Base-by-base conservation (phyloP, 1,140 invertebrate species). In the Andrena cerasifolii region DNA sequence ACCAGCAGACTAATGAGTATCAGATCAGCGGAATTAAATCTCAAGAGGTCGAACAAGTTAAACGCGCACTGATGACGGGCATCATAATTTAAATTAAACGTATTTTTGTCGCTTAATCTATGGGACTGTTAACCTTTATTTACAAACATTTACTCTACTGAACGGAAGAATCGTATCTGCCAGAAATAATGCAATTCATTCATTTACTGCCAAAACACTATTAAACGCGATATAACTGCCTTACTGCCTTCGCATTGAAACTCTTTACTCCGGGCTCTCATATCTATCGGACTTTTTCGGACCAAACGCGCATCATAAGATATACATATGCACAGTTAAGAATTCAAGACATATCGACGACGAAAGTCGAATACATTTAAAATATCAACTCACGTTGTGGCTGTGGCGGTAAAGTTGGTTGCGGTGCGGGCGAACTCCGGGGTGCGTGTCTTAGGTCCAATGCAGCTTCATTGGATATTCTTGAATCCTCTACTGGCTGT, bases 371-470 rank as follows among this genome's bases (percentile, higher is more conserved):
- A 40, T 40, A 10, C 10, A 40, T 56, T 28, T 0, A 0, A 7
- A 21, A 40, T 0, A 3, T 6, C 8, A 14, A 54, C 75, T 51
- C 67, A 92, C 90, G 88, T 88, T 90, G 87, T 47, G 90, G 78
- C 73, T 90, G 90, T 31, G 89, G 79, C 59, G 88, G 86, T 79
- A 91, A 80, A n/a, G 83, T 59, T 36, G 89, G 82, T 81, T 89
- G 88, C 4, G 89, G 88, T 33, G 89, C 80, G 18, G 91, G 89
- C 43, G 92, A 92, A 63, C 82, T 93, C 51, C 93, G 91, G 68
- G 94, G 94, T 53, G 91, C 91, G 70, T 95, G 94, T 81, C 95
- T 93, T 58, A 96, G 87, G 90, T 96, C 95, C 80, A 96, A 85
- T 28, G 95, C 95, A n/a, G 94, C 94, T 85, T 95, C 95, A 53